Evolutionary conservation across 2,113 vertebrate genomes (phyloP).

Genomic region (Arizona elegans): DNA sequence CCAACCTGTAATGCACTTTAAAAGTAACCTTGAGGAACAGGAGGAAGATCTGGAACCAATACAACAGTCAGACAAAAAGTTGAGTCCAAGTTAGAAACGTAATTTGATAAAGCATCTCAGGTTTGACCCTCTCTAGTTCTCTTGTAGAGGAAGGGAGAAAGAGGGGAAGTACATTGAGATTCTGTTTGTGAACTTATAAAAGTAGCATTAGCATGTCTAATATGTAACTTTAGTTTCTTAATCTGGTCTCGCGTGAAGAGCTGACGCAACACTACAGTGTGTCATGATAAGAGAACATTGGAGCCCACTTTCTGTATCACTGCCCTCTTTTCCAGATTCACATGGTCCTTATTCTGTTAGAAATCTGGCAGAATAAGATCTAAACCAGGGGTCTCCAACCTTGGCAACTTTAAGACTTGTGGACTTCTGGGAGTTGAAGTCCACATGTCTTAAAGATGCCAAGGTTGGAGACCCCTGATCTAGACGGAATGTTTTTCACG

Average conservation of each 20-base stretch:
- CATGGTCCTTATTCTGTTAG: neutral
- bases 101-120: neutral
- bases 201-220: neutral
- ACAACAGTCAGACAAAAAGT: neutral
- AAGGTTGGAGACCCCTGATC: neutral
- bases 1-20: neutral
- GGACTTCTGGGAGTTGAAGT: no score
- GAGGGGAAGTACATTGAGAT: neutral
- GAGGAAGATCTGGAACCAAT: neutral
- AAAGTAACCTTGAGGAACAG: neutral
- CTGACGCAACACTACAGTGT: neutral
- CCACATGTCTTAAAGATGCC: no score
- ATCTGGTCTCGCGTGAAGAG: neutral
- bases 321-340: neutral
- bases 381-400: neutral
- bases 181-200: neutral
- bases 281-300: neutral
- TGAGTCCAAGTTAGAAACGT: neutral
- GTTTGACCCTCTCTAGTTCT: neutral
- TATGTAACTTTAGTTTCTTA: neutral
- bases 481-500: neutral
- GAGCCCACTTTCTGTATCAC: neutral
- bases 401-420: no score
- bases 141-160: neutral
- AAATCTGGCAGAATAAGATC: neutral